These are phyloP conservation scores for Leguminivora glycinivorella DNA, from an alignment of 1,140 invertebrate species.

Conservation along the genomic window DNA sequence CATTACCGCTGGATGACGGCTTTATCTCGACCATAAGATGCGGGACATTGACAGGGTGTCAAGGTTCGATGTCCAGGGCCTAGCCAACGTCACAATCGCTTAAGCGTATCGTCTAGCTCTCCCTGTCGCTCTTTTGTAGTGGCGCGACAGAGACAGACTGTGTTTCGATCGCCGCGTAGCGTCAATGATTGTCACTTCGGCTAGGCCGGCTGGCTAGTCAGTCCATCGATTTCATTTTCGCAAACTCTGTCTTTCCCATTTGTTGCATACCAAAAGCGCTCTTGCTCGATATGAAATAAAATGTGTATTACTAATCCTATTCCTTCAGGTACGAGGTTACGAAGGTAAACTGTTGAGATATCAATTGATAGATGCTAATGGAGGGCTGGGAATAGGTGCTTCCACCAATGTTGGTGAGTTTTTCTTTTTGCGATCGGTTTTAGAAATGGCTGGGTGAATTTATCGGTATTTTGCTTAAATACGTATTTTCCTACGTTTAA, in stretches of 20 bases:
- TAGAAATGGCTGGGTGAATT: not conserved
- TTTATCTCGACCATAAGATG: constrained; percentile 55
- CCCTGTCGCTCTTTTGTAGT: too few relatives aligned
- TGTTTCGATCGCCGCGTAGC: too few relatives aligned
- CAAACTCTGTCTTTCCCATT: not conserved
- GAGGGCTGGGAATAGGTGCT: constrained; percentile 52
- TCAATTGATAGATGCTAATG: constrained; percentile 65
- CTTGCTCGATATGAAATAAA: not conserved
- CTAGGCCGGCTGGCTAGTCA: too few relatives aligned
- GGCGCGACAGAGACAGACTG: too few relatives aligned
- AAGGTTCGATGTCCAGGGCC: constrained; percentile 53
- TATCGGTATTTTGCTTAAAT: constrained; percentile 5
- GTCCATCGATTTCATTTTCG: constrained; percentile 1
- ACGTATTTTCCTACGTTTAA: not conserved
- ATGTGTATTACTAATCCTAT: not conserved
- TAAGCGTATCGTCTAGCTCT: too few relatives aligned
- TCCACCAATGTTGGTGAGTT: constrained; percentile 14
- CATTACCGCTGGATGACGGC: constrained; percentile 45
- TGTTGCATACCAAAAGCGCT: not conserved
- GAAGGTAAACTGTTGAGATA: constrained; percentile 36
- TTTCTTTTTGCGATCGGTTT: constrained; percentile 6
- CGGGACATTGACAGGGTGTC: constrained; percentile 52
- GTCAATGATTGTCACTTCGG: too few relatives aligned
- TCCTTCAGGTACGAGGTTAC: not conserved
- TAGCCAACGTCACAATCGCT: too few relatives aligned